Conservation (phyloP, 2,797 vertebrate genomes). For the Momotus momota region DNA sequence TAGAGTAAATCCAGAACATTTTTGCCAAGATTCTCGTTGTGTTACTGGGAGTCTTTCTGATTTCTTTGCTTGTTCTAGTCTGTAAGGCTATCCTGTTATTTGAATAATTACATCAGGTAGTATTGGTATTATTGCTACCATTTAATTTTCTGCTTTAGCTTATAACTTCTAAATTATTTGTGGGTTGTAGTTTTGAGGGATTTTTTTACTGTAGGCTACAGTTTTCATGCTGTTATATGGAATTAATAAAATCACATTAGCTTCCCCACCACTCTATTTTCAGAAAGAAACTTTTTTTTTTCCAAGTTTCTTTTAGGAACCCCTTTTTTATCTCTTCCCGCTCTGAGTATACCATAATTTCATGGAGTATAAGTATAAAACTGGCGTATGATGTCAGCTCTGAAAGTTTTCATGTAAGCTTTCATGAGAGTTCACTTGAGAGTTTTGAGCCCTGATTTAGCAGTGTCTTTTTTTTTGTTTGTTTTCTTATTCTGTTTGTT, state of each 20-base stretch:
- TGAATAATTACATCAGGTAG: not conserved
- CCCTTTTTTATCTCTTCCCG: not conserved
- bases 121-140: not conserved
- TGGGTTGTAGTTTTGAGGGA: not conserved
- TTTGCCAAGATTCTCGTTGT: not conserved
- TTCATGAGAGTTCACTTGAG: not conserved
- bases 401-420: not conserved
- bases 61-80: not conserved
- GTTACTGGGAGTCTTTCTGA: not conserved
- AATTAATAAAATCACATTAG: constrained; percentile 14
- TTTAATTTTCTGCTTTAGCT: not conserved
- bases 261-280: not conserved
- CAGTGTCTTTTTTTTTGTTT: not conserved
- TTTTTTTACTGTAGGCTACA: not conserved
- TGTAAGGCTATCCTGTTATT: not conserved
- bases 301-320: not conserved
- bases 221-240: not conserved
- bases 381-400: not conserved
- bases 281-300: not conserved
- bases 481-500: not conserved
- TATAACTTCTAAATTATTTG: not conserved
- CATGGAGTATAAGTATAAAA: not conserved
- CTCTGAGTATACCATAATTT: not conserved
- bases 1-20: not conserved
- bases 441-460: not conserved